A percentile compares a stretch with the other conserved stretches of the same genome.
These are phyloP conservation scores for Nyctalus aviator DNA, from an alignment of 2,797 vertebrate genomes.

Conservation along the genomic window DNA sequence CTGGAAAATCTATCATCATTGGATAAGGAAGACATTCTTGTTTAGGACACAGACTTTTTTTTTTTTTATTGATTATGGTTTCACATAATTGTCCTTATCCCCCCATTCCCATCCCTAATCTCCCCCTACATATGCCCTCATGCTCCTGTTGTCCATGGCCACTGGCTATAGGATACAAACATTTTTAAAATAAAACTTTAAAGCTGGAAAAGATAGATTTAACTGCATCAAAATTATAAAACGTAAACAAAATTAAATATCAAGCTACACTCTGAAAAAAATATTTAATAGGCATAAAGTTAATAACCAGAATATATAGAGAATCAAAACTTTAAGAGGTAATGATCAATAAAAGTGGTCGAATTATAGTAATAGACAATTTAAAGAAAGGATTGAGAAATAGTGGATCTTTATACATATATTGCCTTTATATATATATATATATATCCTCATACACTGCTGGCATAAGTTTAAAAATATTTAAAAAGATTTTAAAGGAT, in stretches of 20 bases:
- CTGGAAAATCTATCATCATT: not conserved
- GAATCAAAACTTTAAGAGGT: not conserved
- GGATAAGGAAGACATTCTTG: not conserved
- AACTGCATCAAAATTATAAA: constrained; percentile 10
- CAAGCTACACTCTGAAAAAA: not conserved
- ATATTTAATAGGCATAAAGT: not conserved
- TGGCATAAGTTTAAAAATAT: constrained; percentile 27
- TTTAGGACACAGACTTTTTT: not conserved
- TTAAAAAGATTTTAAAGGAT: constrained; percentile 39
- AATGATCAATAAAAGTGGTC: not conserved
- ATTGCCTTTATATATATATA: not conserved
- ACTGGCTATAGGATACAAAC: not conserved
- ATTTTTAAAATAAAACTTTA: constrained; percentile 33
- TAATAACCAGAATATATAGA: constrained; percentile 26
- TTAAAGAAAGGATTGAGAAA: not conserved
- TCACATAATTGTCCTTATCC: too few species aligned
- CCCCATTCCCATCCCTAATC: too few species aligned
- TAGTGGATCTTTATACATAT: not conserved
- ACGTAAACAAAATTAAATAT: constrained; percentile 1
- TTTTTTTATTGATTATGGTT: too few species aligned
- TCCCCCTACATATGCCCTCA: too few species aligned
- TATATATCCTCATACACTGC: not conserved
- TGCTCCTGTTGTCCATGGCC: too few species aligned
- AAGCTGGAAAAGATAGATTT: not conserved
- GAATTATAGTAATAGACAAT: not conserved